These are phyloP conservation scores for Torymus aiolomorphi DNA, from an alignment of 2,888 invertebrate species.

Conservation along the genomic window DNA sequence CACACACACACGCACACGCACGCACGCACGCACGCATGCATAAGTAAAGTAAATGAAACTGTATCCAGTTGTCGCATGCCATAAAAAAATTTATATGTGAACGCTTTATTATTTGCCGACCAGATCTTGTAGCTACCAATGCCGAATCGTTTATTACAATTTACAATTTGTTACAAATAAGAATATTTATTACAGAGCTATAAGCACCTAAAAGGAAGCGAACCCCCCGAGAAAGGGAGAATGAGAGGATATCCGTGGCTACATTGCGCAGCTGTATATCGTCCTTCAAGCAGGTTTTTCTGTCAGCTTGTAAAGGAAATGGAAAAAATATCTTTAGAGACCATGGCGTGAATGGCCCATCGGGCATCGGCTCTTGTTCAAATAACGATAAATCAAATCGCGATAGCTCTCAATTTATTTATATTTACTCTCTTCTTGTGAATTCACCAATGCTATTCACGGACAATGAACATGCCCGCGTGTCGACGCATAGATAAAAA, in stretches of 20 bases:
- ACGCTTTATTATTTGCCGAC: no score
- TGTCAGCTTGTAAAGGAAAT: constrained; percentile 64
- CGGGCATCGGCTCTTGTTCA: neutral
- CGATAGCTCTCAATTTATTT: constrained; percentile 51
- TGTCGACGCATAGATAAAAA: constrained; percentile 47
- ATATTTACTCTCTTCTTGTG: constrained; percentile 43
- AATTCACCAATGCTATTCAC: constrained; percentile 30
- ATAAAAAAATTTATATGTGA: no score
- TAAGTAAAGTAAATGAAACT: no score
- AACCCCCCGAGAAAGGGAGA: constrained; percentile 7
- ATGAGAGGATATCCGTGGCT: constrained; percentile 40
- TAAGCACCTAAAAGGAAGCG: constrained; percentile 25
- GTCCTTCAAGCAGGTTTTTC: constrained; percentile 60
- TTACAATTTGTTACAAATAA: constrained; percentile 22
- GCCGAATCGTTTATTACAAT: neutral
- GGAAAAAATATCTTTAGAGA: constrained; percentile 59
- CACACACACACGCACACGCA: no score
- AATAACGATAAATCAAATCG: constrained; percentile 45
- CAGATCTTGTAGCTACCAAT: no score
- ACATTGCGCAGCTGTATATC: constrained; percentile 42
- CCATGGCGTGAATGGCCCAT: neutral
- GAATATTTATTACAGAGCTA: constrained; percentile 15
- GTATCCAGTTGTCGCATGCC: no score
- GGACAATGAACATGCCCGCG: neutral
- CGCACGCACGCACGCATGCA: no score